Evolutionary conservation across 2,797 vertebrate genomes (phyloP), one percentile per base, ranked within the genome.

Genomic region (Periophthalmus magnuspinnatus): DNA sequence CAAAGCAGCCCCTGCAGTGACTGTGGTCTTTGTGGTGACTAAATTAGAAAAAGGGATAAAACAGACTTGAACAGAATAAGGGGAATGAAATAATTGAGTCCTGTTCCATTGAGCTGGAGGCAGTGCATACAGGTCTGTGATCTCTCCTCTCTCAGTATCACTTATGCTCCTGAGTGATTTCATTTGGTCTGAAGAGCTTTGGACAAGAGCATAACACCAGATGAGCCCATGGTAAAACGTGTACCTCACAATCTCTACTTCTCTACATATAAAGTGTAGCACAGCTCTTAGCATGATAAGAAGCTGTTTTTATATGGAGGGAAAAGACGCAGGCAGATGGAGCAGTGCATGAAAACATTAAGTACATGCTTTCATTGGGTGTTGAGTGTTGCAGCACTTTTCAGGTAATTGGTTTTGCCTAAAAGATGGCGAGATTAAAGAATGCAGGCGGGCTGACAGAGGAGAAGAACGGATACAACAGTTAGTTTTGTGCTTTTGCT

Each of bases 131-230:
- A 66, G 77, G 73, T 85, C 82, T 84, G 63, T 85, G 81, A 86
- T 84, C 75, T 77, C 72, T 68, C 69, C 70, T 84, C 56, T 69
- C 76, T 81, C 65, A 86, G 77, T 72, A 77, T 81, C 79, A 82
- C 81, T 85, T 84, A 82, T 84, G 78, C 77, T 84, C 71, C 75
- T 69, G 77, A 85, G 82, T 87, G 79, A 88, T 87, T 83, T 89
- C 69, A 87, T 89, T 88, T 83, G 71, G 77, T 64, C 75, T 78
- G 22, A 60, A 88, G 87, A 84, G 82, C 72, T 71, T 89, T 73
- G 55, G 67, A 84, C 78, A 83, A 78, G 75, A 79, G 75, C 81
- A 72, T 62, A 84, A 84, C 78, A 84, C 62, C 83, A 86, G 85
- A 92, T 87, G 87, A 83, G 83, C 28, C 81, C 79, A 78, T 79